Evolutionary conservation across 2,797 vertebrate species (phyloP), one percentile per base, ranked within the genome.

Genomic region (Prunella strophiata): DNA sequence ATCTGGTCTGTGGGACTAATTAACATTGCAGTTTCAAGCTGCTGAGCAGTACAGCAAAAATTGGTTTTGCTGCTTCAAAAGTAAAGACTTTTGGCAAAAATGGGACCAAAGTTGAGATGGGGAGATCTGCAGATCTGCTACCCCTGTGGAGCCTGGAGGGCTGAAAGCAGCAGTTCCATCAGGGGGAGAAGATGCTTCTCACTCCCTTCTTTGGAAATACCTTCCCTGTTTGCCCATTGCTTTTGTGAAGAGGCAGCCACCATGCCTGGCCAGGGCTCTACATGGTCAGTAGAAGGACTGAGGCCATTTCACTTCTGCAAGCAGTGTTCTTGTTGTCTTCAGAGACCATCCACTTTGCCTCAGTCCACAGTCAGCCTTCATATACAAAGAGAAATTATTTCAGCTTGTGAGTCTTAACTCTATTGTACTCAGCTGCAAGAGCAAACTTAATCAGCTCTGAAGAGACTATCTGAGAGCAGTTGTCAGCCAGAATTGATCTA

Each of bases 1-100:
- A 50, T 88, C 62, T 72, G 51, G 70, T 90, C 88, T 89, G 67
- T 92, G 82, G 63, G 94, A 89, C 68, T 96, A 93, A 95, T 94
- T 95, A 94, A 72, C 43, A 43, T 68, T 40, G 58, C 58, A 85
- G 75, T 85, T 93, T 83, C 88, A 92, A 93, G 81, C 78, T 90
- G 34, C 34, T 89, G 45, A 85, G 78, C 52, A 90, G 62, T 74
- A 84, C 76, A 84, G 63, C 67, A 88, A 76, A 91, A 94, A 76
- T 57, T 2, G 40, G 77, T 94, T 92, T 88, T 94, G 52, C 68
- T 89, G 50, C 76, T 63, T 88, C 54, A 77, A 62, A 94, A 89
- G 65, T 65, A 71, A 68, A 89, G 61, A 32, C 68, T 88, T 80
- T 13, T 80, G 61, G 61, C 36, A 71, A 85, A 82, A 93, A 58